Evolutionary conservation across 2,888 invertebrate genomes (phyloP), one percentile per base, ranked within the genome.

Genomic region (Conus canariensis): DNA sequence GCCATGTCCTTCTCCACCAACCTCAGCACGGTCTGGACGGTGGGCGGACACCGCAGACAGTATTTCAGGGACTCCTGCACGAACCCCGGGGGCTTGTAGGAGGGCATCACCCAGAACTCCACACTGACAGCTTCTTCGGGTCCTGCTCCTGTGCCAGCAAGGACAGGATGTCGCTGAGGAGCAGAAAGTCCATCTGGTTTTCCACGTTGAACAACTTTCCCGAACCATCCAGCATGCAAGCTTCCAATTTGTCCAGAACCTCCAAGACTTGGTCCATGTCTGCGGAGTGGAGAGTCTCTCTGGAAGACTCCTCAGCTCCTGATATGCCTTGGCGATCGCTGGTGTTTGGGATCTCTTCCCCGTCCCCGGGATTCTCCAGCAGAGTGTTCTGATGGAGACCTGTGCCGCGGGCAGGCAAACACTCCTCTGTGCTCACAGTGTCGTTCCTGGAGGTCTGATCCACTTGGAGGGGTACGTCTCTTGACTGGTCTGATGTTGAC

Each of bases 201-300:
- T 83, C 82, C 83, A 83, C 89, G 89, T 89, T 89, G 85, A 67
- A 89, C 16, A 89, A 67, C n/a, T 45, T 59, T 2, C 89, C 89
- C 12, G 89, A 89, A 2, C 64, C 83, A 0, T 85, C 58, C 83
- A 89, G 83, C 70, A 89, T 10, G 7, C 16, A n/a, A 14, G 85
- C 89, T 56, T 85, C 83, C 70, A 85, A 56, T 25, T 67, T 67
- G 30, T 89, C 89, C 85, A 89, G 58, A 25, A 25, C 85, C 22
- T 83, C 19, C 56, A 58, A 8, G 19, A 58, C 30, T 58, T 83
- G 22, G 19, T 58, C 83, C 19, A 58, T 10, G 16, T 22, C 22
- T 22, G 58, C 19, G 58, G 45, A 45, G 6, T 14, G 80, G 12
- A 80, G 80, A 14, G 80, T 45, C 14, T 45, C 30, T 30, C 8